A percentile compares a stretch with the other conserved stretches of the same genome.
Conservation (phyloP, 1,140 invertebrate species). For the Zophobas atratus region DNA sequence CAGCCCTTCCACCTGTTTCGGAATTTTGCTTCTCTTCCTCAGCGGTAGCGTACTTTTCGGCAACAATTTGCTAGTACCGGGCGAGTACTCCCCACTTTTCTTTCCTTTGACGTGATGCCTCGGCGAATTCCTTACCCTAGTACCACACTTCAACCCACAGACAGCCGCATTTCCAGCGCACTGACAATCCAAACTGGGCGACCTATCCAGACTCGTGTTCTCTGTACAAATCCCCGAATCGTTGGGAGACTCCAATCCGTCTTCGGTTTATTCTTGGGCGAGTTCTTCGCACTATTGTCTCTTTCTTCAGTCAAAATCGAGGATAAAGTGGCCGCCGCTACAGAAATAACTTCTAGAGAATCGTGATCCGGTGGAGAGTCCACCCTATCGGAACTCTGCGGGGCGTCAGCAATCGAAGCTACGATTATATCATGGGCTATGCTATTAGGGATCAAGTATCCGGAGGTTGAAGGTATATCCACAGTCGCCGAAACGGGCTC, state of each 20-base stretch:
- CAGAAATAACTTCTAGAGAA: slow-evolving; percentile 73
- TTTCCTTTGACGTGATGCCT: slow-evolving; percentile 20
- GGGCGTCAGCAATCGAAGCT: slow-evolving; percentile 50
- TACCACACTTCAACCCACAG: slow-evolving; percentile 18
- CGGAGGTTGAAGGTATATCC: slow-evolving; percentile 70
- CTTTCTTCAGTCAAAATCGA: slow-evolving; percentile 71
- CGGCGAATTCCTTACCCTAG: slow-evolving; percentile 4
- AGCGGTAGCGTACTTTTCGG: slow-evolving; percentile 31
- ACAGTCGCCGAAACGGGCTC: slow-evolving; percentile 56
- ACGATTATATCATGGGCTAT: slow-evolving; percentile 63
- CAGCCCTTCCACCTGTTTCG: slow-evolving; percentile 7
- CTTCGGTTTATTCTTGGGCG: slow-evolving; percentile 67
- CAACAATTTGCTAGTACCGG: slow-evolving; percentile 31
- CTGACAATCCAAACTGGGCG: slow-evolving; percentile 70
- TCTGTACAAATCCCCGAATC: slow-evolving; percentile 83
- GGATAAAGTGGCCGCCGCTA: slow-evolving; percentile 78
- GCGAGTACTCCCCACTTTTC: slow-evolving; percentile 37
- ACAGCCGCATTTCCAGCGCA: slow-evolving; percentile 46
- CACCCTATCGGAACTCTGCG: slow-evolving; percentile 25
- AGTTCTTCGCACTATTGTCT: slow-evolving; percentile 61
- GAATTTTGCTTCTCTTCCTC: slow-evolving; percentile 31
- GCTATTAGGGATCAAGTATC: slow-evolving; percentile 73
- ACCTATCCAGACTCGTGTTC: slow-evolving; percentile 78
- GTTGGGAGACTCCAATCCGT: slow-evolving; percentile 68
- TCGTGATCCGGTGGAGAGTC: slow-evolving; percentile 71